Evolutionary conservation across 2,113 vertebrate species (phyloP).

Genomic region (Burhinus bistriatus): DNA sequence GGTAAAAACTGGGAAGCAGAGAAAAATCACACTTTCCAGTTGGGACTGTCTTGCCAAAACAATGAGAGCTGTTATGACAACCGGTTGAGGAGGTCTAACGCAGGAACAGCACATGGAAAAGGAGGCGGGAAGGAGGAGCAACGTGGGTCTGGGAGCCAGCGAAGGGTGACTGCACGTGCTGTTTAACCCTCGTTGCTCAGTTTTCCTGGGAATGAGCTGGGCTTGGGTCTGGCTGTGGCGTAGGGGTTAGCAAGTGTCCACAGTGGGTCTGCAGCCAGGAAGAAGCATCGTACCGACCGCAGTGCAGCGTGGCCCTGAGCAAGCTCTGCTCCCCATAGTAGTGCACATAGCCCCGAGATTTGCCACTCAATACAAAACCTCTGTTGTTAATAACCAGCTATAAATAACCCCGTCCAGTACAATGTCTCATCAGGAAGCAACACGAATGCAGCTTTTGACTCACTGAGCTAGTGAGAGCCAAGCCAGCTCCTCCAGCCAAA

Average conservation of each 20-base stretch:
- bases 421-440: slow-evolving; percentile 63
- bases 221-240: not conserved
- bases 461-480: slow-evolving; percentile 32
- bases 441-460: slow-evolving; percentile 54
- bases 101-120: not conserved
- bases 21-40: not conserved
- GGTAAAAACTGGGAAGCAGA: not conserved
- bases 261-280: not conserved
- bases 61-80: not conserved
- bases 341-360: not conserved
- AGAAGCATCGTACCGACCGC: accelerated
- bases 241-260: not conserved
- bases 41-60: not conserved
- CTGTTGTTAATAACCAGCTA: slow-evolving; percentile 40
- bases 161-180: not conserved
- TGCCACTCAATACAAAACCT: slow-evolving; percentile 9
- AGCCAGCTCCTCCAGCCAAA: not conserved
- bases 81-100: not conserved
- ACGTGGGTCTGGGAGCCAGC: not conserved
- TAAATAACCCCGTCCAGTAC: slow-evolving; percentile 36
- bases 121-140: not conserved
- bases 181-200: not conserved
- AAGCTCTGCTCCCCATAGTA: not conserved
- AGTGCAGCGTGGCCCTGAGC: not conserved
- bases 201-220: not conserved